These are phyloP conservation scores for Thalassarche chlororhynchos DNA, from an alignment of 2,113 vertebrate genomes.

Conservation along the genomic window DNA sequence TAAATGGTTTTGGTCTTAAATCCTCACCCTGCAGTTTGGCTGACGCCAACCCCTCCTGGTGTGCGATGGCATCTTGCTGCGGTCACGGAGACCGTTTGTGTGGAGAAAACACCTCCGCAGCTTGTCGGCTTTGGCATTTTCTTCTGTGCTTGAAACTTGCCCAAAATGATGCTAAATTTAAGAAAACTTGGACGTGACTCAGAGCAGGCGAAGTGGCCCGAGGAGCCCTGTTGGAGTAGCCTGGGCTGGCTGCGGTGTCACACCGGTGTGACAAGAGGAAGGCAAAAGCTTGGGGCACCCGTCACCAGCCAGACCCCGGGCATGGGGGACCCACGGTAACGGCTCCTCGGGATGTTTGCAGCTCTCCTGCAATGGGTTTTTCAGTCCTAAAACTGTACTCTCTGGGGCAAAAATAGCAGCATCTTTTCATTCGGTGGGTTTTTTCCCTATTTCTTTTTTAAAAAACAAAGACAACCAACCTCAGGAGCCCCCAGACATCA, in stretches of 20 bases:
- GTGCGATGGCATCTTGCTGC: fast-evolving
- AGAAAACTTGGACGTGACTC: fast-evolving
- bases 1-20: neutral
- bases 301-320: neutral
- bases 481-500: neutral
- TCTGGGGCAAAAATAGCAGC: neutral
- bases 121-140: fast-evolving
- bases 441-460: neutral
- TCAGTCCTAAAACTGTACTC: neutral
- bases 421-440: fast-evolving
- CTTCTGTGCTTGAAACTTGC: fast-evolving
- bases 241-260: fast-evolving
- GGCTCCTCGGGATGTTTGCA: neutral
- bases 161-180: neutral
- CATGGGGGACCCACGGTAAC: fast-evolving
- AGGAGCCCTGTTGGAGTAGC: neutral
- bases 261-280: fast-evolving
- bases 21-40: neutral
- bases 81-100: fast-evolving
- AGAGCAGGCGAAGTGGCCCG: fast-evolving
- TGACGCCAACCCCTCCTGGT: neutral
- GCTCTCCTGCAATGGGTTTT: neutral
- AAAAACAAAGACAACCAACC: neutral
- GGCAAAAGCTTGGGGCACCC: neutral
- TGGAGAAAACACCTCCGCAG: fast-evolving